Percentiles rank a stretch among this genome's conserved stretches.
Conservation (phyloP, 2,888 invertebrate species). For the Papilio demoleus region DNA sequence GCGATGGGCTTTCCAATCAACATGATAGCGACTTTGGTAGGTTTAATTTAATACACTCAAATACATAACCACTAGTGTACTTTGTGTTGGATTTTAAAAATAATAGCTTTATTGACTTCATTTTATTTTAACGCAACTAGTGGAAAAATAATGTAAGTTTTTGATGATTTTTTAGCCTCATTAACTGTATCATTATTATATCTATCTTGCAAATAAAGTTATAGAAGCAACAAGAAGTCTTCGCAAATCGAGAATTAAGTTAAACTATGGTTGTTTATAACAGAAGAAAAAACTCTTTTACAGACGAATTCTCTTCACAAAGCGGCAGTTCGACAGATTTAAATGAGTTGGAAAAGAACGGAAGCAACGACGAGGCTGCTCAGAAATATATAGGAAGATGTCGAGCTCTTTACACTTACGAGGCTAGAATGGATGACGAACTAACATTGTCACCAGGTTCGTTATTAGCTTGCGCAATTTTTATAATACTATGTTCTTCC, state of each 20-base stretch:
- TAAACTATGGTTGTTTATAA: no score
- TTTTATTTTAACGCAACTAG: no score
- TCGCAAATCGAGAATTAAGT: no score
- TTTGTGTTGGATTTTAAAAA: no score
- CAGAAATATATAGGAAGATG: constrained; percentile 86
- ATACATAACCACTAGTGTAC: no score
- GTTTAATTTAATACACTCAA: neutral
- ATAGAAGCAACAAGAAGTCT: no score
- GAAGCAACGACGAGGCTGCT: constrained; percentile 56
- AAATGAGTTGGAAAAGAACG: constrained; percentile 80
- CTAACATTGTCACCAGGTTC: constrained; percentile 88
- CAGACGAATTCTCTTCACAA: constrained; percentile 92
- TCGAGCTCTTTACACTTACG: constrained; percentile 93
- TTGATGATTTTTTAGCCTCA: no score
- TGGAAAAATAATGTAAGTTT: no score
- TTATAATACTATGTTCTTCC: neutral
- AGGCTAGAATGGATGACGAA: constrained; percentile 94
- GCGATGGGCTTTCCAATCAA: constrained; percentile 93
- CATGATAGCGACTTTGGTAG: constrained; percentile 93
- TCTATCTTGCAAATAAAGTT: no score
- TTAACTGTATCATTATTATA: no score
- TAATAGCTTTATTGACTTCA: no score
- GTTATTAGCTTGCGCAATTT: constrained; percentile 18
- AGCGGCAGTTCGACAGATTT: constrained; percentile 85
- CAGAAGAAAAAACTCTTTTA: constrained; percentile 53